Conservation (phyloP, 2,797 vertebrate genomes). For the Xenopus petersii region DNA sequence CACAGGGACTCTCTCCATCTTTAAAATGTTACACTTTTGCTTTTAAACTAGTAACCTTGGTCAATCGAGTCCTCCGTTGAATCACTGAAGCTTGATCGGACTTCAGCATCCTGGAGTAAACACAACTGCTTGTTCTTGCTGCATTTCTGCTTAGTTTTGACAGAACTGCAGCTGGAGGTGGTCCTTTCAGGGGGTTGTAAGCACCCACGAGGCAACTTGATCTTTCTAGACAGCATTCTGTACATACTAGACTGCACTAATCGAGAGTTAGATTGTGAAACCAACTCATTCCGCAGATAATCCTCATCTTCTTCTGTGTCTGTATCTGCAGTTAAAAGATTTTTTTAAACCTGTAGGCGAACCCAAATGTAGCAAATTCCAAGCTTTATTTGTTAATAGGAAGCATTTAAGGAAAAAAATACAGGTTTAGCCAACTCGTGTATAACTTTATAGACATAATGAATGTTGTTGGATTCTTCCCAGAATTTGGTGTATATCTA, state of each 20-base stretch:
- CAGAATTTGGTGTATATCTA: no score
- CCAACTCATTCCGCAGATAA: constrained; percentile 80
- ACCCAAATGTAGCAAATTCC: no score
- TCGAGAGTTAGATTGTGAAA: constrained; percentile 66
- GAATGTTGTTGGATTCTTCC: no score
- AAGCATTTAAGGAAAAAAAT: no score
- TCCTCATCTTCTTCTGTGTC: constrained; percentile 87
- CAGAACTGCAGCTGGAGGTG: constrained; percentile 59
- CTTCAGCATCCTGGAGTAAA: constrained; percentile 86
- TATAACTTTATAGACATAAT: no score
- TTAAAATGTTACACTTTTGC: constrained; percentile 32
- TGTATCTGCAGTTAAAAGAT: constrained; percentile 80
- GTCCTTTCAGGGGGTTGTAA: constrained; percentile 60
- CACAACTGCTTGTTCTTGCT: constrained; percentile 91
- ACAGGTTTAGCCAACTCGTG: no score
- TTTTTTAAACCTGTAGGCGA: neutral
- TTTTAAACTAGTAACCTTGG: constrained; percentile 92
- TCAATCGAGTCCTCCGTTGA: constrained; percentile 96
- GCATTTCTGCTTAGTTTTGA: constrained; percentile 70
- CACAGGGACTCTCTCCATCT: constrained; percentile 29
- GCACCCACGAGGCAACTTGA: constrained; percentile 52
- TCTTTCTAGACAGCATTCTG: constrained; percentile 68
- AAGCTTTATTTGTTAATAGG: no score
- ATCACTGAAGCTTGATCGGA: constrained; percentile 76
- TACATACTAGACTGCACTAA: constrained; percentile 65